Evolutionary conservation across 1,140 invertebrate species (phyloP), one percentile per base, ranked within the genome.

Genomic region (Drosophila virilis): DNA sequence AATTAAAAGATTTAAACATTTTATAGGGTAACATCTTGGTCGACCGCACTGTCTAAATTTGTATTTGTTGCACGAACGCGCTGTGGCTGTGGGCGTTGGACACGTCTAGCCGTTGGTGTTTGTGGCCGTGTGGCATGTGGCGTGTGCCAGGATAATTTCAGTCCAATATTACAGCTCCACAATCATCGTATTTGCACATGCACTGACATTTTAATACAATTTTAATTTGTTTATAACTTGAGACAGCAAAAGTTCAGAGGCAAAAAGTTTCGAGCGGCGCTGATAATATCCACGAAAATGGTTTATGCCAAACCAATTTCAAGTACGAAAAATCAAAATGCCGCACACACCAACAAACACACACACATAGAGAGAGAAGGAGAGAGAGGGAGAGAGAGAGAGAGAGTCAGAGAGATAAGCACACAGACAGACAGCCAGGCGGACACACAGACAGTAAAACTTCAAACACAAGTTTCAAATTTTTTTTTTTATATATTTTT

Each of bases 151-250:
- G 37, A 60, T 35, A 52, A 65, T 52, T 52, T 50, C 55, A 73
- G 48, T 62, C 43, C 28, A 55, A 71, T 57, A 43, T 48, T 48
- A 62, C 40, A 48, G 8, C n/a, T 48, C 6, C 15, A 15, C 54
- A 46, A 15, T 51, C 59, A 52, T 66, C 48, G 57, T 64, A 84
- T 68, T 68, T 67, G 57, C 73, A 62, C 58, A 70, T 51, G 52
- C 55, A 50, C 72, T 80, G 68, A 77, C 73, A 84, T 84, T 84
- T 85, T 71, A 84, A 82, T 86, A 73, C 80, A 89, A 88, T 83
- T 88, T 83, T 83, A 89, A 88, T 88, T 88, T 88, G 84, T 88
- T 86, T 88, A 83, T 76, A 78, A 82, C 80, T 84, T 84, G 66
- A 67, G 65, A 73, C 60, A 84, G 61, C 60, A 84, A 84, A 28